Evolutionary conservation across 2,797 vertebrate species (phyloP).

Genomic region (Peromyscus eremicus): DNA sequence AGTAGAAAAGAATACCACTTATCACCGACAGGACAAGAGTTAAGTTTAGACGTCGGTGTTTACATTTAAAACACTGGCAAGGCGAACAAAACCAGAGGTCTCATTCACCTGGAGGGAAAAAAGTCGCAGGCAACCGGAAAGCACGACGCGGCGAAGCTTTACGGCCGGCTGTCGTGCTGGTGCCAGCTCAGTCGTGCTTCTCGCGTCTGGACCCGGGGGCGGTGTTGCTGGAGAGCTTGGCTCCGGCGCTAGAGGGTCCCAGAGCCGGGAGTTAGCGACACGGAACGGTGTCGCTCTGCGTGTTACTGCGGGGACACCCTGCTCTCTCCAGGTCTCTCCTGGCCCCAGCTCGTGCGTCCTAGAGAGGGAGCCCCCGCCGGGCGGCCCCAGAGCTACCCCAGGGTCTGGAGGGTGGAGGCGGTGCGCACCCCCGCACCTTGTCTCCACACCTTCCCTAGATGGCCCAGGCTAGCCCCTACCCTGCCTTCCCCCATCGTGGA

Average conservation of each 20-base stretch:
- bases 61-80: slow-evolving; percentile 13
- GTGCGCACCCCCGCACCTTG: background rate
- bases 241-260: background rate
- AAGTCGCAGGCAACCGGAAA: background rate
- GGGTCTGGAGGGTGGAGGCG: background rate
- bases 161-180: background rate
- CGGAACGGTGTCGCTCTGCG: slow-evolving; percentile 87
- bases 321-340: slow-evolving; percentile 87
- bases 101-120: background rate
- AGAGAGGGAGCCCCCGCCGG: background rate
- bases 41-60: background rate
- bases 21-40: background rate
- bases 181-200: background rate
- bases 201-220: rapidly evolving
- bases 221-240: rapidly evolving
- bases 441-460: background rate
- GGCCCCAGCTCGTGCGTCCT: slow-evolving; percentile 84
- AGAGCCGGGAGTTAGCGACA: slow-evolving; percentile 72
- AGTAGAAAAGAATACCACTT: background rate
- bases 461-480: background rate
- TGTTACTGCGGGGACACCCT: too few relatives aligned
- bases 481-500: too few relatives aligned
- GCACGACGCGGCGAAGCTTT: background rate
- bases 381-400: background rate
- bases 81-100: background rate